These are phyloP conservation scores for Podilymbus podiceps DNA, from an alignment of 2,113 vertebrate species.

Conservation along the genomic window DNA sequence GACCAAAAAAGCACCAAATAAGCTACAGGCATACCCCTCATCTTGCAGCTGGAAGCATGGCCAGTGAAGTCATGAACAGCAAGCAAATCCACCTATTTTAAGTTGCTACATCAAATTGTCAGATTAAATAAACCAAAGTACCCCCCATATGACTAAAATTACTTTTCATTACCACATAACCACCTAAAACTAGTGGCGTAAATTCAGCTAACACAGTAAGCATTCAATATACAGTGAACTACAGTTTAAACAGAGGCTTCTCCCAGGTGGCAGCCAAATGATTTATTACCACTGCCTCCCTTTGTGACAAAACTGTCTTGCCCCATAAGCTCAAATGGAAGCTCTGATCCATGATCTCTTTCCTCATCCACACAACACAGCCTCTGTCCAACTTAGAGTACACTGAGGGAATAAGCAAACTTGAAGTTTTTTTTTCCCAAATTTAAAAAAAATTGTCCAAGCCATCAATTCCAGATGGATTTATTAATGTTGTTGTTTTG, in stretches of 20 bases:
- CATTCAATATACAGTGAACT: neutral
- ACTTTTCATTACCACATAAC: neutral
- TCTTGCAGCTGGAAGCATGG: neutral
- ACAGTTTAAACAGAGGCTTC: neutral
- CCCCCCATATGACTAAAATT: neutral
- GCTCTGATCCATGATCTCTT: neutral
- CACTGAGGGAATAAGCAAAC: neutral
- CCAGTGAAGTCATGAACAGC: neutral
- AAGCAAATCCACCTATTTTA: neutral
- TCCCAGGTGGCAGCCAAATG: neutral
- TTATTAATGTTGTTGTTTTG: neutral
- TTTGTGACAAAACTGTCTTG: rapidly evolving
- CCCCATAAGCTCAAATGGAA: neutral
- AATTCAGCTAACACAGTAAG: neutral
- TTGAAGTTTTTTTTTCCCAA: neutral
- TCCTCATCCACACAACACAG: neutral
- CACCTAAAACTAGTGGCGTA: neutral
- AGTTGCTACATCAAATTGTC: neutral
- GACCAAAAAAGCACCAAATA: neutral
- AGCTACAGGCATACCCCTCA: neutral
- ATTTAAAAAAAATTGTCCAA: neutral
- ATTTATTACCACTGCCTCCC: neutral
- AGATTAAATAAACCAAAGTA: neutral
- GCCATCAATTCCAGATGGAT: neutral
- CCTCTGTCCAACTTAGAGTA: neutral